Evolutionary conservation across 2,888 invertebrate species (phyloP).

Genomic region (Sphinx pinastri): DNA sequence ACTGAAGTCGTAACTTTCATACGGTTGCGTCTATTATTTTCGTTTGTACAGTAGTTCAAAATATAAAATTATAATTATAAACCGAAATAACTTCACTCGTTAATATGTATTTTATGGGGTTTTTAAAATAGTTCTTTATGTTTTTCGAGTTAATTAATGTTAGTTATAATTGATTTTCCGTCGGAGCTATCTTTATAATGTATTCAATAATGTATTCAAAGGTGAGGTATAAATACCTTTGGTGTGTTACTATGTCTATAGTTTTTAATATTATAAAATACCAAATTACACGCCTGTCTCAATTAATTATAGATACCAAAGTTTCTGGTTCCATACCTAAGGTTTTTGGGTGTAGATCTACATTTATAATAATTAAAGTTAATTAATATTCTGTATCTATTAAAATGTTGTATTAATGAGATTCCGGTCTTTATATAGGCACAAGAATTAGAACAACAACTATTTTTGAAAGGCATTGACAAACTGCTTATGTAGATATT

Average conservation of each 20-base stretch:
- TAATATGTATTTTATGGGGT: conserved; percentile 18
- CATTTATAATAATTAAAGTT: neutral
- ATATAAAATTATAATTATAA: conserved; percentile 34
- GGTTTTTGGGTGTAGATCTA: neutral
- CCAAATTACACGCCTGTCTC: neutral
- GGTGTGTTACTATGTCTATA: neutral
- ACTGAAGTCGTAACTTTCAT: conserved; percentile 53
- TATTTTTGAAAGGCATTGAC: too few species aligned
- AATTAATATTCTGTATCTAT: too few species aligned
- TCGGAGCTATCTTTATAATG: neutral
- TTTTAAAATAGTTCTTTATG: conserved; percentile 17
- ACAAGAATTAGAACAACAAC: too few species aligned
- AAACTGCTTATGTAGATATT: too few species aligned
- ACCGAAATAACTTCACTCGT: conserved; percentile 21
- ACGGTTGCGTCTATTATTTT: conserved; percentile 45
- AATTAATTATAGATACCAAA: neutral
- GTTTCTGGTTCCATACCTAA: neutral
- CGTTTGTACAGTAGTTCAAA: conserved; percentile 35
- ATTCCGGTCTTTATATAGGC: too few species aligned
- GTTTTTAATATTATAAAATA: too few species aligned
- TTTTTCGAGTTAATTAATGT: conserved; percentile 10
- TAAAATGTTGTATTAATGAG: too few species aligned
- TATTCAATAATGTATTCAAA: neutral
- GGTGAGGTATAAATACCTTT: neutral
- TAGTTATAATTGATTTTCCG: conserved; percentile 10